Base-by-base conservation (phyloP, 2,888 invertebrate species). In the Dinocampus coccinellae region DNA sequence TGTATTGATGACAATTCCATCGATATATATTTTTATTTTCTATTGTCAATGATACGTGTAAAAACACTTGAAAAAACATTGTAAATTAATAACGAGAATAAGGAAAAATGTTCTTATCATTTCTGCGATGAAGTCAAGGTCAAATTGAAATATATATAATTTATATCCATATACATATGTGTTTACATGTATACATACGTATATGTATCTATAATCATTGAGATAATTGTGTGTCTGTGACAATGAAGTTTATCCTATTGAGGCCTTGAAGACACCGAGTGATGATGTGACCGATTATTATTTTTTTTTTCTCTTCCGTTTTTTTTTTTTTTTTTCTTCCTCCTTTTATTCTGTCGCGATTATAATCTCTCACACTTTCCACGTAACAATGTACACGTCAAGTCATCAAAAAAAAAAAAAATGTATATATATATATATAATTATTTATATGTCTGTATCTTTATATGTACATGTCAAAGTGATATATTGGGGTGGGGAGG, bases 401-500 rank as follows among this genome's bases (percentile, higher is more conserved):
- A 53, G 2, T 22, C 10, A 20, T 53, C 52, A 53, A 22, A 10
- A 22, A 11, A 22, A 22, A 22, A 20, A 53, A 10, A 20, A 0
- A 2, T 53, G 16, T 47, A 16, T 47, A 16, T 20, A 47, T 47
- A n/a, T 47, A 47, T 47, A 47, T 20, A 47, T 47, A n/a, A 7
- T 47, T 47, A 47, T 24, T 4, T 22, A 53, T 42, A 42, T n/a
- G 11, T 42, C 6, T 13, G 11, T n/a, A n/a, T 4, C 16, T 53
- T 6, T 42, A 22, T 22, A 22, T 9, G 10, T 22, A 6, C 10
- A 9, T 22, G 26, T 47, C 47, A 47, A 7, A 7, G 3, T 47
- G 47, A 58, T 58, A 29, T n/a, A 58, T 58, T 33, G n/a, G 20
- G 47, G 16, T n/a, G n/a, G n/a, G n/a, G n/a, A n/a, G n/a, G n/a